phyloP scores from a whole-genome alignment of 2,797 vertebrate species.

The Halcyon badia region DNA sequence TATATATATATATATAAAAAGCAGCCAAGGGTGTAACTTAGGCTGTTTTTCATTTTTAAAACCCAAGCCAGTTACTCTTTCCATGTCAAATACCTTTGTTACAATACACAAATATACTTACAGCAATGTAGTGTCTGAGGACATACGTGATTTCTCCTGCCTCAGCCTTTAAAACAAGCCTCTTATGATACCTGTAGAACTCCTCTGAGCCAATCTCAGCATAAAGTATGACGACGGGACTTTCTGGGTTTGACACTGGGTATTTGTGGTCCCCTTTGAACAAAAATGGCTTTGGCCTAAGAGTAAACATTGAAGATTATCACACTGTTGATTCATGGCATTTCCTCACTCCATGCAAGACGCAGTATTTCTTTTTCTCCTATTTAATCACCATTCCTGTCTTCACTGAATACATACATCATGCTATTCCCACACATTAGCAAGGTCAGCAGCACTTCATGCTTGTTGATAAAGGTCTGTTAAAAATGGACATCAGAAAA shows the following conservation, averaged over 20 bases:
- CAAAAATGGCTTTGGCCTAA: slow-evolving; percentile 91
- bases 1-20: background rate
- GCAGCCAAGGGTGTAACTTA: background rate
- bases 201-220: slow-evolving; percentile 88
- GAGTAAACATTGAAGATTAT: slow-evolving; percentile 32
- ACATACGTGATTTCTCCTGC: slow-evolving; percentile 89
- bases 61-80: background rate
- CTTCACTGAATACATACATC: background rate
- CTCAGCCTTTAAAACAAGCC: slow-evolving; percentile 83
- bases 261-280: slow-evolving; percentile 97
- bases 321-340: background rate
- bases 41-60: background rate
- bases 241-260: slow-evolving; percentile 83
- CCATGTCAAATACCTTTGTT: background rate
- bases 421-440: background rate
- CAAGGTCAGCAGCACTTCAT: background rate
- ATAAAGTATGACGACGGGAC: slow-evolving; percentile 91
- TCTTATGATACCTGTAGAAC: slow-evolving; percentile 88
- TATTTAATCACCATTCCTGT: background rate
- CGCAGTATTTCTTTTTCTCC: background rate
- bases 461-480: background rate
- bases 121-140: slow-evolving; percentile 91
- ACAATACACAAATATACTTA: slow-evolving; percentile 77
- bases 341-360: background rate
- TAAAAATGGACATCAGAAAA: background rate